These are phyloP conservation scores for Channallabes apus DNA, from an alignment of 2,797 vertebrate species.

Conservation along the genomic window DNA sequence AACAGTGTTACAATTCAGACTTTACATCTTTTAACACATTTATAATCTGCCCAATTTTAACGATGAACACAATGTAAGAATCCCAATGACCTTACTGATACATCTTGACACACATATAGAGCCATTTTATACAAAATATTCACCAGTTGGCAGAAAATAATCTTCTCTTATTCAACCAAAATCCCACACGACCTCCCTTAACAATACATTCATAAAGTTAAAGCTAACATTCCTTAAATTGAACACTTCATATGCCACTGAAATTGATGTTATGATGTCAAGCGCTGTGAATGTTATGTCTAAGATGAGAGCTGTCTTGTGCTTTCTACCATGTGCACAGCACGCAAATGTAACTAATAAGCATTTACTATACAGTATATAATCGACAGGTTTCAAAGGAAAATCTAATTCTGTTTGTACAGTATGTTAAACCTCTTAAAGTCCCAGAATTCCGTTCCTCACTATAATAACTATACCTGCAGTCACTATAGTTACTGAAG, in stretches of 20 bases:
- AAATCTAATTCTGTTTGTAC: background rate
- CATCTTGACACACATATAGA: background rate
- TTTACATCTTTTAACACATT: conserved; percentile 10
- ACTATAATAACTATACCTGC: background rate
- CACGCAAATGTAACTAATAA: conserved; percentile 45
- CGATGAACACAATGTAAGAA: background rate
- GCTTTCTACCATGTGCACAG: conserved; percentile 56
- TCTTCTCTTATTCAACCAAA: conserved; percentile 19
- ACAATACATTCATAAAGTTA: conserved; percentile 27
- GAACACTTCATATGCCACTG: conserved; percentile 35
- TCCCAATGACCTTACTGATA: background rate
- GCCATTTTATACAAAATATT: conserved; percentile 33
- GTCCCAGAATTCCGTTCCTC: conserved; percentile 8
- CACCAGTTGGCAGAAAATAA: conserved; percentile 15
- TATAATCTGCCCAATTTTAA: background rate
- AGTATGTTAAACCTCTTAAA: conserved; percentile 16
- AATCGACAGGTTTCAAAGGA: background rate
- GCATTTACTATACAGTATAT: conserved; percentile 14
- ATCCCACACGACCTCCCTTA: conserved; percentile 26
- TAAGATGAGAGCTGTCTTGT: conserved; percentile 24
- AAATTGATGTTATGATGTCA: conserved; percentile 14
- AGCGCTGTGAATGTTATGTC: conserved; percentile 10
- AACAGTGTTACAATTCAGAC: conserved; percentile 7
- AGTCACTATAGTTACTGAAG: background rate
- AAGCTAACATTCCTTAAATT: conserved; percentile 31